Conservation (phyloP, 2,888 invertebrate genomes). For the Mellilla xanthometata region DNA sequence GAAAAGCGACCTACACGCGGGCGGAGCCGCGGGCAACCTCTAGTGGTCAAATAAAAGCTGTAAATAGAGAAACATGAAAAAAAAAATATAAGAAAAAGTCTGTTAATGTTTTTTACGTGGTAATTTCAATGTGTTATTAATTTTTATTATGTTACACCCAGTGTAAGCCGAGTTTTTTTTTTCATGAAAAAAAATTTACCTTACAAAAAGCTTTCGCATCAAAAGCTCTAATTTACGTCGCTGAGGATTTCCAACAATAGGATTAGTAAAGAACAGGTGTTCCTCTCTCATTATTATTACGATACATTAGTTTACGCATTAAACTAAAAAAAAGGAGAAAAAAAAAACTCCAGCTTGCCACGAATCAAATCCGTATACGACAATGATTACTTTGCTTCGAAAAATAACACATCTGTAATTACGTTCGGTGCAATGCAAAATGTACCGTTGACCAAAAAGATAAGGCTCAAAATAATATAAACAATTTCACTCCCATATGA, state of each 20-base stretch:
- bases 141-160: too few relatives aligned
- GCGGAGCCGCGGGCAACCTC: too few relatives aligned
- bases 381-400: slow-evolving; percentile 76
- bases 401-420: slow-evolving; percentile 73
- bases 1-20: too few relatives aligned
- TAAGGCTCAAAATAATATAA: slow-evolving; percentile 47
- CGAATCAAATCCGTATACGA: slow-evolving; percentile 82
- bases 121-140: too few relatives aligned
- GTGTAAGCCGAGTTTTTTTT: too few relatives aligned
- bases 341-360: slow-evolving; percentile 68
- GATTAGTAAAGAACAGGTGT: slow-evolving; percentile 71
- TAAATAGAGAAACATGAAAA: too few relatives aligned
- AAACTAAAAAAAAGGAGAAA: slow-evolving; percentile 52
- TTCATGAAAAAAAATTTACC: too few relatives aligned
- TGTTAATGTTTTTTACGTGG: too few relatives aligned
- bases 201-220: slow-evolving; percentile 44
- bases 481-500: slow-evolving; percentile 44
- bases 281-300: slow-evolving; percentile 72
- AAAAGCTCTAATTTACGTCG: slow-evolving; percentile 56
- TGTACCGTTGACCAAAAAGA: slow-evolving; percentile 34
- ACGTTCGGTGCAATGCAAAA: slow-evolving; percentile 38
- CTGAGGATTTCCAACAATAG: slow-evolving; percentile 62
- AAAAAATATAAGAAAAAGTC: too few relatives aligned
- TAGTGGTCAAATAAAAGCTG: too few relatives aligned
- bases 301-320: slow-evolving; percentile 76